Percentiles rank a stretch among this genome's conserved stretches.
phyloP scores from a whole-genome alignment of 2,797 vertebrate genomes.

The Scolopax rusticola region DNA sequence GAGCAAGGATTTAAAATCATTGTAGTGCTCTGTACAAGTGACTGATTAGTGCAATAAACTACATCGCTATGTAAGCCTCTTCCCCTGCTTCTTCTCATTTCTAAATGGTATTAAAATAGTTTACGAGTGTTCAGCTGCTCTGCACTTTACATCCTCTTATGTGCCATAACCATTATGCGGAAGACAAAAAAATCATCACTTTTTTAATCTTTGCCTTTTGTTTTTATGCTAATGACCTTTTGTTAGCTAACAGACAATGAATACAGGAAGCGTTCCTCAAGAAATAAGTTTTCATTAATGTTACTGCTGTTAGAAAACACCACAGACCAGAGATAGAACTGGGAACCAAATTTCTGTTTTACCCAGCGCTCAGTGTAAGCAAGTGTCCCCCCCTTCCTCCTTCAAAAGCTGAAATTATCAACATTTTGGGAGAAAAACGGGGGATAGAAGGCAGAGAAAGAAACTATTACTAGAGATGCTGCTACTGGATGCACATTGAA shows the following conservation, averaged over 20 bases:
- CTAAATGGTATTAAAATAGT: slow-evolving; percentile 46
- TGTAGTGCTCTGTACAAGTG: neutral
- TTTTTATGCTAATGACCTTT: slow-evolving; percentile 24
- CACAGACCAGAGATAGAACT: neutral
- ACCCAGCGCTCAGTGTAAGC: neutral
- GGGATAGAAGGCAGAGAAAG: neutral
- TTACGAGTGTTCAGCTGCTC: slow-evolving; percentile 45
- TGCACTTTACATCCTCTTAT: slow-evolving; percentile 6
- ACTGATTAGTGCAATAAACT: slow-evolving; percentile 52
- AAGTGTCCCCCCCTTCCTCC: neutral
- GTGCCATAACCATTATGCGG: neutral
- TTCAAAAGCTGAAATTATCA: neutral
- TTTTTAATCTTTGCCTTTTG: slow-evolving; percentile 15
- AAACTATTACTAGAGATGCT: neutral
- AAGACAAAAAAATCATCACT: slow-evolving; percentile 1
- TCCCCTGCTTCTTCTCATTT: slow-evolving; percentile 5
- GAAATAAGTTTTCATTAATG: neutral
- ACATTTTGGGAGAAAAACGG: neutral
- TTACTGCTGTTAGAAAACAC: neutral
- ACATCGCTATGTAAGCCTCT: neutral
- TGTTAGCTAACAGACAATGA: neutral
- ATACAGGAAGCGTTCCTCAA: neutral
- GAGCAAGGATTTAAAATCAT: neutral
- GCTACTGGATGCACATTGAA: neutral
- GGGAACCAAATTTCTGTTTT: neutral